Evolutionary conservation across 1,140 invertebrate species (phyloP), one percentile per base, ranked within the genome.

Genomic region (Zaprionus tsacasi): DNA sequence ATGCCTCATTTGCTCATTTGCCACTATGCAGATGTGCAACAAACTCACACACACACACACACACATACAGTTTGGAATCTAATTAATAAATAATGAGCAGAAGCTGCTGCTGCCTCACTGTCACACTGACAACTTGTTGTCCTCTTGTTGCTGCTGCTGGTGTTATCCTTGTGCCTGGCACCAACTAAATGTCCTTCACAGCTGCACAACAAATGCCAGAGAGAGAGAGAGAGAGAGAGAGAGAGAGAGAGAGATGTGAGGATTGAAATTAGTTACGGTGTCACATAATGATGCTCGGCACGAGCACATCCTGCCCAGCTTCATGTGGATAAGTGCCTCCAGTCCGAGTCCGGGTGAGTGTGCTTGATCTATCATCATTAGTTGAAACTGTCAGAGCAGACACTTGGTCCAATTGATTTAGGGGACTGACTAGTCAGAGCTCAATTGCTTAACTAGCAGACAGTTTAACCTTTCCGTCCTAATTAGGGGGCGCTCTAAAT

Each of bases 301-400:
- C 50, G 64, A 72, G 55, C 55, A 58, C 50, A 68, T 67, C 35
- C 63, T 67, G 65, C 54, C 70, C 52, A 17, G 30, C 71, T 60
- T 36, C 27, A 33, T 40, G 17, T 11, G 21, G 21, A 21, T 21
- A 21, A 7, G 27, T 30, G 38, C 21, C 38, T 2, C 52, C 6
- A 17, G 73, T 65, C 68, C 40, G 61, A 76, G 68, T 60, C 21
- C 21, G 15, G 15, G 58, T 63, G 57, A 70, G 63, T 43, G 72
- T 50, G 58, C 74, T 76, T 76, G 74, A 76, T 76, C 74, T 68
- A 76, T 76, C 74, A 76, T 76, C 74, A 76, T 76, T 76, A 67
- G 74, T 72, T 76, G 70, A 66, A 50, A 17, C 66, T 76, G 74
- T 67, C 70, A 67, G 50, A 33, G 45, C 52, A 55, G 57, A 76